Conservation (phyloP, 2,888 invertebrate genomes). For the Entomobrya multifasciata region DNA sequence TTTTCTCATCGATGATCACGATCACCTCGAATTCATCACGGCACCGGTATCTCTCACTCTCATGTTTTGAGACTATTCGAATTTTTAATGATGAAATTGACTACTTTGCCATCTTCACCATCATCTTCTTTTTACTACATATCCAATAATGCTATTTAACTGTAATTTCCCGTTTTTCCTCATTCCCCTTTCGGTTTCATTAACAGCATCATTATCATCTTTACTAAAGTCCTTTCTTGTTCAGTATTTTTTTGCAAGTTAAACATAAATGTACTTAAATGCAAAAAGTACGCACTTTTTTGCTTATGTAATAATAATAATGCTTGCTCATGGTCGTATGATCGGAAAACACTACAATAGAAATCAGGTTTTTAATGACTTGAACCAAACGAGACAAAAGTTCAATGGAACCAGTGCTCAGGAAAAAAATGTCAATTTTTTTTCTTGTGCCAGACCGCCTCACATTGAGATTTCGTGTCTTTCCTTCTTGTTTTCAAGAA, state of each 20-base stretch:
- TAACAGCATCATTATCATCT: background rate
- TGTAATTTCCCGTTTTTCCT: conserved; percentile 66
- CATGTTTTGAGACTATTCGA: conserved; percentile 6
- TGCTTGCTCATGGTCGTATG: conserved; percentile 14
- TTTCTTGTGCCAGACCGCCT: conserved; percentile 64
- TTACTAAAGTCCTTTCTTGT: no score
- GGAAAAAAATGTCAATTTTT: conserved; percentile 63
- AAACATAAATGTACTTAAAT: background rate
- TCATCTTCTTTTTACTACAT: background rate
- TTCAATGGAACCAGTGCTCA: conserved; percentile 61
- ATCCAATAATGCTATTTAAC: conserved; percentile 35
- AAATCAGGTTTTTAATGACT: conserved; percentile 64
- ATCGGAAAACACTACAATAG: conserved; percentile 38
- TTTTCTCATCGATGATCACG: conserved; percentile 25
- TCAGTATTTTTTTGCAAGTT: conserved; percentile 25
- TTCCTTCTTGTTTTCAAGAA: conserved; percentile 40
- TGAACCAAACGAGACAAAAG: conserved; percentile 60
- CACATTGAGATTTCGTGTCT: conserved; percentile 38
- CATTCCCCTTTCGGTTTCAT: conserved; percentile 65
- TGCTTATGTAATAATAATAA: conserved; percentile 41
- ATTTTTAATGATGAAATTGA: conserved; percentile 25
- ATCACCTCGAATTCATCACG: background rate
- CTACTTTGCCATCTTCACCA: no score
- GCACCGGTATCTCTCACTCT: background rate
- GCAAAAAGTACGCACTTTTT: background rate